Percentiles rank a stretch among this genome's conserved stretches.
Evolutionary conservation across 2,888 invertebrate species (phyloP).

Genomic region (Drosophila anomalata): DNA sequence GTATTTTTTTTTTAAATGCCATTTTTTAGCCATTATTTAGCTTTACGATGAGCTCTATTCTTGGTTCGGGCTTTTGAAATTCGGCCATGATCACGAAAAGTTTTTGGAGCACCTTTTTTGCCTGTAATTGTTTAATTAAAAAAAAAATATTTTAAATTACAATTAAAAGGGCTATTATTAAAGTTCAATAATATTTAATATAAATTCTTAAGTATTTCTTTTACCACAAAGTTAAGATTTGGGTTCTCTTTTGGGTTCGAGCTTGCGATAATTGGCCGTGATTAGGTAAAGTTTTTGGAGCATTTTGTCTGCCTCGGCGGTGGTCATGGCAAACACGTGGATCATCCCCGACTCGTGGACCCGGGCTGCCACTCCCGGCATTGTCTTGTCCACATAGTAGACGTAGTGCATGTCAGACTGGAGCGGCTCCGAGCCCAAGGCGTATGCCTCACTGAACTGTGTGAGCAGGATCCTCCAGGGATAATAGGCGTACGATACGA

Average conservation of each 20-base stretch:
- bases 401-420: constrained; percentile 4
- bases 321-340: constrained; percentile 42
- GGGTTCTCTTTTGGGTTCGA: constrained; percentile 3
- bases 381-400: constrained; percentile 45
- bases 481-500: constrained; percentile 22
- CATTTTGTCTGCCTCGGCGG: constrained; percentile 33
- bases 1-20: too few relatives aligned
- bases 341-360: constrained; percentile 43
- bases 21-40: too few relatives aligned
- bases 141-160: too few relatives aligned
- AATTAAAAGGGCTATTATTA: too few relatives aligned
- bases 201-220: too few relatives aligned
- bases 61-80: constrained; percentile 32
- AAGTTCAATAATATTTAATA: too few relatives aligned
- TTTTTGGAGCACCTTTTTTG: not conserved
- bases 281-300: constrained; percentile 38
- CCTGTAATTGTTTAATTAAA: too few relatives aligned
- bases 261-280: constrained; percentile 42
- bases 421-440: constrained; percentile 1
- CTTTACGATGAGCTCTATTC: not conserved
- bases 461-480: constrained; percentile 41
- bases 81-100: constrained; percentile 38
- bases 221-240: too few relatives aligned
- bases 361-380: constrained; percentile 45
- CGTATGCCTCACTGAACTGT: constrained; percentile 24